A percentile compares a stretch with the other conserved stretches of the same genome.
Evolutionary conservation across 2,888 invertebrate genomes (phyloP).

Genomic region (Trachelus troglodyta): DNA sequence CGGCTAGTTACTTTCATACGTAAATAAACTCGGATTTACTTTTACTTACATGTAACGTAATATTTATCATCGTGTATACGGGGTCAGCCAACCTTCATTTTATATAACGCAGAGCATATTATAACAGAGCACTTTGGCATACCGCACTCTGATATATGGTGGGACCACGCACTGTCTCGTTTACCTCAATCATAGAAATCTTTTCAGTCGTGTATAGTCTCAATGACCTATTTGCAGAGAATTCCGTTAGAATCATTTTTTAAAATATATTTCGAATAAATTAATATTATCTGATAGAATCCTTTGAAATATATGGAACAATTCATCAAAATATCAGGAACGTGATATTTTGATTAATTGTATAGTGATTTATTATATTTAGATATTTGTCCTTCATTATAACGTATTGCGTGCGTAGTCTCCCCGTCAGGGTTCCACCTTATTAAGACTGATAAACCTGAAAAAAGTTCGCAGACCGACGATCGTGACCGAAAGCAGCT

Average conservation of each 20-base stretch:
- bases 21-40: conserved; percentile 15
- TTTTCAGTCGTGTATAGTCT: neutral
- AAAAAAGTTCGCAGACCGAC: conserved; percentile 21
- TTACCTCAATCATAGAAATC: neutral
- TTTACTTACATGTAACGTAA: conserved; percentile 15
- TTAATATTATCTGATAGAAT: neutral
- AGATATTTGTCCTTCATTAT: neutral
- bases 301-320: neutral
- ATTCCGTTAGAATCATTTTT: neutral
- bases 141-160: conserved; percentile 13
- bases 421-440: conserved; percentile 39
- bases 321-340: neutral
- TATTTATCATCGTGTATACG: conserved; percentile 8
- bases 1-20: conserved; percentile 14
- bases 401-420: conserved; percentile 27
- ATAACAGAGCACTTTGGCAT: conserved; percentile 11
- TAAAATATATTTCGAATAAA: neutral
- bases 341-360: neutral
- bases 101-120: conserved; percentile 14
- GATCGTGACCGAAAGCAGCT: neutral
- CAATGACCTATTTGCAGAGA: neutral
- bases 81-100: conserved; percentile 14
- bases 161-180: conserved; percentile 9
- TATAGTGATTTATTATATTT: neutral
- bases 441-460: conserved; percentile 47